Evolutionary conservation across 2,888 invertebrate genomes (phyloP), one percentile per base, ranked within the genome.

Genomic region (Tachystola acroxantha): DNA sequence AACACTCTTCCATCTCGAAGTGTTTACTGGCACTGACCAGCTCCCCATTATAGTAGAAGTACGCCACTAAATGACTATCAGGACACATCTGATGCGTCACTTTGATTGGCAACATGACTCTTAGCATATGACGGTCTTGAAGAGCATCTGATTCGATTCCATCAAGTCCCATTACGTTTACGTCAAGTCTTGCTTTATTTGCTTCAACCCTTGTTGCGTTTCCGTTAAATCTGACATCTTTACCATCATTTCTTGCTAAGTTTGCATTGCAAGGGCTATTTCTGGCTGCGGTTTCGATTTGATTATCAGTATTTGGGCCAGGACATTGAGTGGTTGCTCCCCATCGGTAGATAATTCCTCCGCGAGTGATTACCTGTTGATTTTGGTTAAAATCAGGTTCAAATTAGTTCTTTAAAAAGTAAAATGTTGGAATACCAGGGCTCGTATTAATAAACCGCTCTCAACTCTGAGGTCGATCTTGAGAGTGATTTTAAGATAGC

Each of bases 1-100:
- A 89, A 56, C 91, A 91, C 20, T 88, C 86, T 3, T 88, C 79
- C 51, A 90, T 80, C 10, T 82, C 75, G 38, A 90, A 81, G 52
- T 80, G 75, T 40, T 88, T 81, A 46, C 78, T 85, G 3, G 89
- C 88, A 27, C 90, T 89, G 7, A 91, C 79, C 1, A 89, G 65
- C 48, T 91, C 89, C 0, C 88, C 87, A 26, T 88, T 84, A 11
- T 81, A 66, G 38, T 89, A 77, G 56, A 90, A 90, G 46, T 89
- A 91, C 1, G 90, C 88, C 0, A 91, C 68, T 38, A 89, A 42
- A 42, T 87, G 77, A 30, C 86, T 87, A 10, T 82, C 77, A 0
- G 89, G 88, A 34, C 88, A 88, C 88, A 88, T 88, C 40, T 85
- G 79, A 40, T 81, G 78, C 0, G 82, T 73, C 11, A 88, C 67